Evolutionary conservation across 2,797 vertebrate species (phyloP), one percentile per base, ranked within the genome.

Genomic region (Sebastiscus tertius): DNA sequence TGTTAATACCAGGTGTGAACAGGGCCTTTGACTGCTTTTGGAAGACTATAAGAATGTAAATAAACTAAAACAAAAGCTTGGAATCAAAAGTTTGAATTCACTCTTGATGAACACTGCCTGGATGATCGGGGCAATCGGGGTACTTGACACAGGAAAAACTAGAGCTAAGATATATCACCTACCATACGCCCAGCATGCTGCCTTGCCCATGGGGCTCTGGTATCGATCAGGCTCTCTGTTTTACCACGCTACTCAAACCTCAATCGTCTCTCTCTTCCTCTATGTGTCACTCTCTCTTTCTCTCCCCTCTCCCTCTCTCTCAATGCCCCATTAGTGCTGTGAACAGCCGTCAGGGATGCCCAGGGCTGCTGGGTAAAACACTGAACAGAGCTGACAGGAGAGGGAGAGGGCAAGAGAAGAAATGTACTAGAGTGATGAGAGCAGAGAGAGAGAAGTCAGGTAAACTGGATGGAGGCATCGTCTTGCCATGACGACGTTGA

Each of bases 311-410:
- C 55, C 60, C 72, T 61, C 66, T 16, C 68, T 81, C 73, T 84
- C 84, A 66, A 24, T 75, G 78, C 74, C 82, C 86, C 85, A 90
- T 93, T 92, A 92, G 81, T 84, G 82, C 77, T 86, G 85, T 88
- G 91, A 86, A 87, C 62, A 87, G 90, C 90, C 76, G 33, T 75
- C 67, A 84, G 93, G 85, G 84, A 81, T 3, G 86, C 89, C 86
- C 8, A 9, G 68, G 87, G 89, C 85, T 79, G 67, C 81, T 55
- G 65, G 84, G 85, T 80, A 70, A 87, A 86, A 86, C 81, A 80
- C 80, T 82, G 89, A 88, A 24, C 60, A 36, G 62, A 63, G 69
- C 77, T 89, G 91, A 91, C 86, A 89, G 90, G 46, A 76, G 77
- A 72, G 68, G 49, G 55, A 59, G 75, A 75, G 77, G 72, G 73